A percentile compares a stretch with the other conserved stretches of the same genome.
Evolutionary conservation across 2,888 invertebrate species (phyloP).

Genomic region (Neoaliturus tenellus): DNA sequence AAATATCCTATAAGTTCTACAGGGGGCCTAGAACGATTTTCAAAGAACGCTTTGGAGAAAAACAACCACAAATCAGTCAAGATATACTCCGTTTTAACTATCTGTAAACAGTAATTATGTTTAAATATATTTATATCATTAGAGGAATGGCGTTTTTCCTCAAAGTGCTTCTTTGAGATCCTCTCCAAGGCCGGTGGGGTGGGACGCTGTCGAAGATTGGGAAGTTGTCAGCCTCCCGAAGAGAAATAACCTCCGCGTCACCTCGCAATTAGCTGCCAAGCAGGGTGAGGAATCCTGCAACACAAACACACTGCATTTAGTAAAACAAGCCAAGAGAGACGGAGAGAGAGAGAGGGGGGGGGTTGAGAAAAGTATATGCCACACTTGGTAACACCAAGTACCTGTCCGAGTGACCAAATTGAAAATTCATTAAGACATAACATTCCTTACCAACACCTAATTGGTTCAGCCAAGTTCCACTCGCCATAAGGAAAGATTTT

Average conservation of each 20-base stretch:
- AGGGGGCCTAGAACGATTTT: neutral
- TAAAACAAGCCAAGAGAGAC: neutral
- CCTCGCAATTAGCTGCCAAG: neutral
- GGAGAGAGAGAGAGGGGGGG: too few relatives aligned
- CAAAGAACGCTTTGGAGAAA: constrained; percentile 35
- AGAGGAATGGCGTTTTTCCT: constrained; percentile 31
- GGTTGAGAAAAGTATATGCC: too few relatives aligned
- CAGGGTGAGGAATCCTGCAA: constrained; percentile 31
- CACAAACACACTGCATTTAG: neutral
- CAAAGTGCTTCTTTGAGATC: constrained; percentile 25
- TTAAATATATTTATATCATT: constrained; percentile 13
- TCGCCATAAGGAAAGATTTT: neutral
- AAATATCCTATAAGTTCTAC: neutral
- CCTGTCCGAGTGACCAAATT: too few relatives aligned
- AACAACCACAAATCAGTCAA: constrained; percentile 37
- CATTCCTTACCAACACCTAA: neutral
- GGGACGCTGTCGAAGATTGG: neutral
- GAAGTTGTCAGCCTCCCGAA: neutral
- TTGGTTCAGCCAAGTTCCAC: neutral
- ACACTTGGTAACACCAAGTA: too few relatives aligned
- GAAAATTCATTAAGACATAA: neutral
- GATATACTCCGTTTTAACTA: neutral
- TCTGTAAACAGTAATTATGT: neutral
- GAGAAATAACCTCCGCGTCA: neutral
- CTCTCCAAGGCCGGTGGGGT: neutral